Conservation (phyloP, 2,797 vertebrate genomes). For the Helarctos malayanus region DNA sequence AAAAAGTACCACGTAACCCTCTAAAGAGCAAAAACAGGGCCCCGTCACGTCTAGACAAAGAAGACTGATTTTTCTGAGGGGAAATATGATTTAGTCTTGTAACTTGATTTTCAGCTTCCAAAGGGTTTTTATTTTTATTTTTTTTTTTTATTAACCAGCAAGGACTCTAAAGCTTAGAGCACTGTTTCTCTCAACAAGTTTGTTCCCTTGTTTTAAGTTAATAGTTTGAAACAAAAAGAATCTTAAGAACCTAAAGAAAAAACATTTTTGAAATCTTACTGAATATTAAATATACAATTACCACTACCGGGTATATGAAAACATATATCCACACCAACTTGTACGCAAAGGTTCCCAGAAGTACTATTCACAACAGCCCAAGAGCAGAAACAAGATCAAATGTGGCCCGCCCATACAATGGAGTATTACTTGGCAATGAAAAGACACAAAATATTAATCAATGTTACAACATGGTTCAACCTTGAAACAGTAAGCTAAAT, state of each 20-base stretch:
- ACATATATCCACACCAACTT: background rate
- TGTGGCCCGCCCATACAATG: background rate
- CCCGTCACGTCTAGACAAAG: background rate
- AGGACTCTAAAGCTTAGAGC: background rate
- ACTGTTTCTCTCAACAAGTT: background rate
- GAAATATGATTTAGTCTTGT: background rate
- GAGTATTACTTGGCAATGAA: background rate
- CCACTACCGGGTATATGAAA: background rate
- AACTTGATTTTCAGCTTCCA: conserved; percentile 2
- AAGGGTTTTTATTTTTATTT: background rate
- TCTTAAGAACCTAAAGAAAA: background rate
- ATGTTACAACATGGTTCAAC: background rate
- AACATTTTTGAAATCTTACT: background rate
- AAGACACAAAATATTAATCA: background rate
- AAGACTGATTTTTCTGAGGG: background rate
- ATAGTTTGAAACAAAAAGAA: conserved; percentile 40
- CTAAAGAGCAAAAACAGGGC: background rate
- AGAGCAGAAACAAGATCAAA: background rate
- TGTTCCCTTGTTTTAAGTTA: background rate
- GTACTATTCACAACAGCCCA: too few species aligned
- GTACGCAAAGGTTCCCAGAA: background rate
- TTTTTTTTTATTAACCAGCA: background rate
- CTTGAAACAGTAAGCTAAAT: background rate
- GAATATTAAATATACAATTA: background rate
- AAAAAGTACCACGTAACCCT: background rate